Conservation (phyloP, 2,113 vertebrate species). For the Zosterops hypoxanthus region DNA sequence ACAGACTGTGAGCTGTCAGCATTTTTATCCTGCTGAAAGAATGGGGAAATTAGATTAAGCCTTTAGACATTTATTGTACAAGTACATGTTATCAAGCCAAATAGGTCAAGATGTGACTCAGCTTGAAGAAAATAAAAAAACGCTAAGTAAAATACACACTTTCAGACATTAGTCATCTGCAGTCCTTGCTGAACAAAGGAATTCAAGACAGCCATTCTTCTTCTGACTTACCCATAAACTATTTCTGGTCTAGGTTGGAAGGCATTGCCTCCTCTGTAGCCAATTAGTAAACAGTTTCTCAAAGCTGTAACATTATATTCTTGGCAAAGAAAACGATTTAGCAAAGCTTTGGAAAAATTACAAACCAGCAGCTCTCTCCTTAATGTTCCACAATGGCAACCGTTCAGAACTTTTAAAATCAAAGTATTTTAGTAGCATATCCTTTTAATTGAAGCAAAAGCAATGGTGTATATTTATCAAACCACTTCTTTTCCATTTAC, state of each 20-base stretch:
- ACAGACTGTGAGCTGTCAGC: not conserved
- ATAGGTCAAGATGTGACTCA: slow-evolving; percentile 61
- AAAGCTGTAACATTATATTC: slow-evolving; percentile 15
- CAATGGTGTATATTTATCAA: not conserved
- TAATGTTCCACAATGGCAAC: not conserved
- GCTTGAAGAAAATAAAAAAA: not conserved
- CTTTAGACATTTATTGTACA: not conserved
- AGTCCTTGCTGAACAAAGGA: slow-evolving; percentile 26
- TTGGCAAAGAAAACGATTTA: slow-evolving; percentile 20
- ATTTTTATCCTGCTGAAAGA: not conserved
- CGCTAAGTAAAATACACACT: not conserved
- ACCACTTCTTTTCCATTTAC: not conserved
- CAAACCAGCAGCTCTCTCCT: slow-evolving; percentile 27
- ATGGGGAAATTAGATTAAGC: slow-evolving; percentile 4
- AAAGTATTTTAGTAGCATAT: not conserved
- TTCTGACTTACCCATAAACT: slow-evolving; percentile 1
- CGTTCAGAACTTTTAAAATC: not conserved
- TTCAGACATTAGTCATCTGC: slow-evolving; percentile 36
- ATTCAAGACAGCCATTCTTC: slow-evolving; percentile 20
- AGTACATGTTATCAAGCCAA: slow-evolving; percentile 49
- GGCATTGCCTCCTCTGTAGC: slow-evolving; percentile 37
- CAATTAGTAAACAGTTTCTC: slow-evolving; percentile 47
- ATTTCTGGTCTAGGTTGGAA: slow-evolving; percentile 14
- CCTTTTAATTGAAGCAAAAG: not conserved
- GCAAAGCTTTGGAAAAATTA: slow-evolving; percentile 7